These are phyloP conservation scores for Eristalinus aeneus DNA, from an alignment of 2,888 invertebrate species.

Conservation along the genomic window DNA sequence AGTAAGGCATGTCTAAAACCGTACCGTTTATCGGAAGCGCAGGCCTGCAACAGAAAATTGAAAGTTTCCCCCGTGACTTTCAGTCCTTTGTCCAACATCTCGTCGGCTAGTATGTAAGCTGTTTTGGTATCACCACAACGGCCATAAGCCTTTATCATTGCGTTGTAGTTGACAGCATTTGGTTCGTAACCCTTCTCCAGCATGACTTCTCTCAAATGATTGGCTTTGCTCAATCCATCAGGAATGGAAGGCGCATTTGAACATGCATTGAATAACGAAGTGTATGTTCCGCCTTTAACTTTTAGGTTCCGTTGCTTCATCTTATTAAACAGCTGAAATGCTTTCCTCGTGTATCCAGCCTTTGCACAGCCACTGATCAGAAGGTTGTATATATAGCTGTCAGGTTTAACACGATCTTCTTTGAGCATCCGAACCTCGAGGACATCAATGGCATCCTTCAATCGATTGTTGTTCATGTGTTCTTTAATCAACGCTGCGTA, in stretches of 20 bases:
- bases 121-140: constrained; percentile 88
- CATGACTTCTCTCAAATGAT: constrained; percentile 85
- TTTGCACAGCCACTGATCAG: constrained; percentile 92
- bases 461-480: constrained; percentile 84
- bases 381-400: constrained; percentile 89
- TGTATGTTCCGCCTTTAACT: constrained; percentile 88
- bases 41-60: constrained; percentile 91
- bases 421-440: constrained; percentile 89
- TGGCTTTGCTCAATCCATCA: constrained; percentile 87
- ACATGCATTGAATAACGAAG: constrained; percentile 94
- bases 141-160: constrained; percentile 96
- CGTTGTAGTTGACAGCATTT: constrained; percentile 90
- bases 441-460: constrained; percentile 90
- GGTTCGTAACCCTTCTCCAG: constrained; percentile 85
- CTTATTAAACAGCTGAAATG: constrained; percentile 90
- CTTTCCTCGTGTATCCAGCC: constrained; percentile 92
- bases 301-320: constrained; percentile 89
- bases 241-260: constrained; percentile 87
- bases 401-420: constrained; percentile 90
- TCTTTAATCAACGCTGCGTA: constrained; percentile 88
- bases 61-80: constrained; percentile 86
- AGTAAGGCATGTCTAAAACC: constrained; percentile 91
- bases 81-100: constrained; percentile 87
- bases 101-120: constrained; percentile 92
- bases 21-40: constrained; percentile 88